phyloP scores from a whole-genome alignment of 1,140 invertebrate genomes.

The Drosophila yakuba region DNA sequence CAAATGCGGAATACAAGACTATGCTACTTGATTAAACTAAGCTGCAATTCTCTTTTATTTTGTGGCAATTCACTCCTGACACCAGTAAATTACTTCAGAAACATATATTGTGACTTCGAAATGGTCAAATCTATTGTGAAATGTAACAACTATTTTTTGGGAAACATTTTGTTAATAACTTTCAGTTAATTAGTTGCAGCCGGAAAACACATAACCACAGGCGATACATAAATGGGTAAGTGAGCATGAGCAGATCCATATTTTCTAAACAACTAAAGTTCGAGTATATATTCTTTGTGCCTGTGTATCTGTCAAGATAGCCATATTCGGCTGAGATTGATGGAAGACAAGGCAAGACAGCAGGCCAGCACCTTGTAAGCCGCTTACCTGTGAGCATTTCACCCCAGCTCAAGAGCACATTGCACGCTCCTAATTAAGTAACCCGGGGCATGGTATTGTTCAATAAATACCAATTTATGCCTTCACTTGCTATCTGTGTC shows the following conservation, averaged over 20 bases:
- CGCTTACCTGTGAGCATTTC: constrained; percentile 25
- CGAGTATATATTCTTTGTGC: neutral
- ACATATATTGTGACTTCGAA: too few species aligned
- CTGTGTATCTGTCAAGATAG: constrained; percentile 23
- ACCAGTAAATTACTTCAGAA: too few species aligned
- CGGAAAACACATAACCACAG: too few species aligned
- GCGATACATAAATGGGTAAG: neutral
- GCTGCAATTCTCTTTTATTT: too few species aligned
- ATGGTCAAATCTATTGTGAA: too few species aligned
- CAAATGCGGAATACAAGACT: too few species aligned
- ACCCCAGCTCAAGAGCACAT: constrained; percentile 4
- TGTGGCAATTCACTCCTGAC: too few species aligned
- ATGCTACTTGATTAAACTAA: too few species aligned
- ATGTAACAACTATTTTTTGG: too few species aligned
- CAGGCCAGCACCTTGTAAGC: constrained; percentile 20
- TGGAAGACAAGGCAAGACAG: neutral
- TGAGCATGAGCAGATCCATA: neutral
- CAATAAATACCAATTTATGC: constrained; percentile 59
- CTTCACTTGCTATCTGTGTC: constrained; percentile 25
- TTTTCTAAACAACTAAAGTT: neutral
- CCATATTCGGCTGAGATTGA: constrained; percentile 40
- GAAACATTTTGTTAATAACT: too few species aligned
- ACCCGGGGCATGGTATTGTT: constrained; percentile 39
- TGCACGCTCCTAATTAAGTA: constrained; percentile 42
- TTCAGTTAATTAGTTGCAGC: too few species aligned